Evolutionary conservation across 2,888 invertebrate genomes (phyloP), one percentile per base, ranked within the genome.

Genomic region (Augochlorella aurata): DNA sequence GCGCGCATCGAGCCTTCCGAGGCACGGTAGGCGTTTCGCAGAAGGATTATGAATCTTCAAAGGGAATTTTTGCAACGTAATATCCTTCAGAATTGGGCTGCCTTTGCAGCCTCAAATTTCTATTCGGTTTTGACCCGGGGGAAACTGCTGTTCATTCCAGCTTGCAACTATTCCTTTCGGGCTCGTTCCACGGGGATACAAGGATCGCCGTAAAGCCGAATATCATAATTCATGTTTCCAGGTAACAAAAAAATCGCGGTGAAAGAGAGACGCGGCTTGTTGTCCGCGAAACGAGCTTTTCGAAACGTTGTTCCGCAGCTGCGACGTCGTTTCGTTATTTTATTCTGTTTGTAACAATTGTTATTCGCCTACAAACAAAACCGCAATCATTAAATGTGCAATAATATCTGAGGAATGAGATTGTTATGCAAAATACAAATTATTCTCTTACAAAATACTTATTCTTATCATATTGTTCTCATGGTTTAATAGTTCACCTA

Each of bases 131-230:
- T 90, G 90, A 91, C 90, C 88, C 24, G 49, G 88, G 87, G 88
- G 90, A 92, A 93, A 92, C 85, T 90, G 91, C 92, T 89, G 92
- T 85, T 93, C 93, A 93, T 90, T 91, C 91, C 90, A 92, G 88
- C 92, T 93, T 92, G 92, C 93, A 92, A 90, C 87, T 93, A 91
- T 92, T 90, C 86, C 81, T 82, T 85, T 85, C 81, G 69, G 82
- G 69, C 21, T 9, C 66, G 66, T 61, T 80, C 77, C 69, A 68
- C 69, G 67, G 69, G 81, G 79, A 81, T 82, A 82, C 67, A 58
- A 5, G 58, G 77, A 81, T 82, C 77, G 77, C 50, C 50, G 67
- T 9, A 65, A 77, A 72, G 75, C 29, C 67, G 79, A 84, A 84
- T 79, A 77, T 72, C 84, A 80, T 83, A 81, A 80, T 85, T 87